phyloP scores from a whole-genome alignment of 2,797 vertebrate genomes.

The Pipistrellus kuhlii region DNA sequence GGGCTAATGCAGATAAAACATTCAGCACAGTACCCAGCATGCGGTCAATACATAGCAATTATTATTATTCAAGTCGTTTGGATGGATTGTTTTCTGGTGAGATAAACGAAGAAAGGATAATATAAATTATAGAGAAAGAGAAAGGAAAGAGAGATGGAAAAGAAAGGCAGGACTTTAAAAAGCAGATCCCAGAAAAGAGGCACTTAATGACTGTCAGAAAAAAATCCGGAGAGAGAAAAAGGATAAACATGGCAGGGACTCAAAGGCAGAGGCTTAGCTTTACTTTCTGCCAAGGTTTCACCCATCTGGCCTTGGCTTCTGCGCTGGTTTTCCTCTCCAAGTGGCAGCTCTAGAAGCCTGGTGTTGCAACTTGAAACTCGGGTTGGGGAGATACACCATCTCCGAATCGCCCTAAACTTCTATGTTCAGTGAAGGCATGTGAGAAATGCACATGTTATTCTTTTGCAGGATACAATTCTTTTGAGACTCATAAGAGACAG shows the following conservation, averaged over 20 bases:
- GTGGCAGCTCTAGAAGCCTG: slow-evolving; percentile 18
- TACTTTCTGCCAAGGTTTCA: slow-evolving; percentile 67
- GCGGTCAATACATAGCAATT: not conserved
- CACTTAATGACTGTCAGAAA: slow-evolving; percentile 1
- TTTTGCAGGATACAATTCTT: slow-evolving; percentile 75
- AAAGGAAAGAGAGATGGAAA: not conserved
- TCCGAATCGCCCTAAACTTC: slow-evolving; percentile 29
- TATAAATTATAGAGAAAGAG: not conserved
- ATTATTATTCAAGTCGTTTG: not conserved
- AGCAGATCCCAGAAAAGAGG: slow-evolving; percentile 22
- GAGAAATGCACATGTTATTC: slow-evolving; percentile 63
- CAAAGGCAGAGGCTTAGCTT: slow-evolving; percentile 59
- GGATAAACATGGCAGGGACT: slow-evolving; percentile 55
- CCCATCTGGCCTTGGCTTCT: slow-evolving; percentile 78
- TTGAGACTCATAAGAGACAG: slow-evolving; percentile 72
- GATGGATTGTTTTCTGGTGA: slow-evolving; percentile 26
- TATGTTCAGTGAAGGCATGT: slow-evolving; percentile 54
- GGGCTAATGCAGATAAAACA: not conserved
- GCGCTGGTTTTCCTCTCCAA: slow-evolving; percentile 47
- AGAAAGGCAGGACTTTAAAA: not conserved
- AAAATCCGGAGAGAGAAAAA: slow-evolving; percentile 18
- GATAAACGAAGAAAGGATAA: not conserved
- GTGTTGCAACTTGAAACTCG: not conserved
- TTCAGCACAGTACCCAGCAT: not conserved
- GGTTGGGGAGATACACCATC: not conserved